phyloP scores from a whole-genome alignment of 2,888 invertebrate genomes.

The Saturnia pavonia region DNA sequence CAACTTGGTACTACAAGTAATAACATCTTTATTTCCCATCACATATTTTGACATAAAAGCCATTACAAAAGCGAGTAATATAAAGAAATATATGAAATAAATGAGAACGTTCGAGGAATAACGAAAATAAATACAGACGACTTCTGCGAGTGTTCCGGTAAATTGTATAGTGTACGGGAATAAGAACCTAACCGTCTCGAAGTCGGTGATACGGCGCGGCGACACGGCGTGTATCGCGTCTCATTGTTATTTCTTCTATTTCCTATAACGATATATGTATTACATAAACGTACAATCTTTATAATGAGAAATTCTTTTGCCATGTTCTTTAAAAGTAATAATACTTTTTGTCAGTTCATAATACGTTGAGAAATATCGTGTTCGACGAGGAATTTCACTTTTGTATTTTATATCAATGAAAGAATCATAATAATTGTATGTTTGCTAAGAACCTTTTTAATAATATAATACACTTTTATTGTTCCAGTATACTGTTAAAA shows the following conservation, averaged over 20 bases:
- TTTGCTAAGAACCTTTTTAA: neutral
- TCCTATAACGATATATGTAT: neutral
- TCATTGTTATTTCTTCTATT: slow-evolving; percentile 8
- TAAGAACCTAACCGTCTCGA: neutral
- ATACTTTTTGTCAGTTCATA: slow-evolving; percentile 8
- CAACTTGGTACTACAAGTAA: neutral
- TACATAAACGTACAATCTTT: neutral
- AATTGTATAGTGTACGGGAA: neutral
- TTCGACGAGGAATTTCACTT: neutral
- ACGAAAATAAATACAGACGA: slow-evolving; percentile 12
- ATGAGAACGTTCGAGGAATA: slow-evolving; percentile 2
- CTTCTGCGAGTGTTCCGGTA: neutral
- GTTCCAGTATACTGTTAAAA: too few relatives aligned
- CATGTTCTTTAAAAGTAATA: slow-evolving; percentile 5
- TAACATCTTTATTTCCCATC: slow-evolving; percentile 5
- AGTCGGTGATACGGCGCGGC: neutral
- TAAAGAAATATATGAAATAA: neutral
- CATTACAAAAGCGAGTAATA: slow-evolving; percentile 1
- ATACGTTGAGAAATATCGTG: neutral
- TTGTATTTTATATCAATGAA: neutral
- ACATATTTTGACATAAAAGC: slow-evolving; percentile 7
- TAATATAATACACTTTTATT: too few relatives aligned
- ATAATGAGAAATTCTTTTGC: slow-evolving; percentile 14
- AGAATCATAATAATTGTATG: neutral
- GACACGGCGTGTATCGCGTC: neutral